These are phyloP conservation scores for Crocuta crocuta DNA, from an alignment of 2,113 vertebrate species.

Conservation along the genomic window DNA sequence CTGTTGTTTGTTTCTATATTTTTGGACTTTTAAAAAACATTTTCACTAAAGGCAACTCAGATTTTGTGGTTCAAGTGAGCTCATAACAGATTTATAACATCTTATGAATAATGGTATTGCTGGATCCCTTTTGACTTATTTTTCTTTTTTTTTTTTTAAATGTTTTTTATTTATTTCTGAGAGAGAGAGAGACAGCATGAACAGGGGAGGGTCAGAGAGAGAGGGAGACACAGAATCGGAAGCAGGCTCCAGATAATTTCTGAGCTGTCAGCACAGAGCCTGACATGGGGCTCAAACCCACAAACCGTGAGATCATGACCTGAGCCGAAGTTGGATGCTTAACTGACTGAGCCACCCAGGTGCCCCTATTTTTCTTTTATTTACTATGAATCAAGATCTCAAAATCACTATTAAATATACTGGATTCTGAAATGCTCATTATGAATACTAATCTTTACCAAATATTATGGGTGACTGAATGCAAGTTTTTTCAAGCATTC, in stretches of 20 bases:
- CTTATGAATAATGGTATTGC: not conserved
- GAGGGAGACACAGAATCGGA: too few species aligned
- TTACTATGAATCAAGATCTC: constrained; percentile 6
- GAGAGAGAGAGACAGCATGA: too few species aligned
- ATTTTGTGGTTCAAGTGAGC: constrained; percentile 30
- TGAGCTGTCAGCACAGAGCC: too few species aligned
- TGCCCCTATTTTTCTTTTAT: not conserved
- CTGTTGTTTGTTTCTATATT: not conserved
- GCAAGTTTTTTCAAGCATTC: constrained; percentile 27
- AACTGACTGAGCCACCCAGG: too few species aligned
- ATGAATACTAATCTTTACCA: constrained; percentile 23
- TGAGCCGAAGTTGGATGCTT: too few species aligned
- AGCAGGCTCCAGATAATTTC: too few species aligned
- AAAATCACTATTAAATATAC: constrained; percentile 28
- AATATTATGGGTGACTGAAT: not conserved
- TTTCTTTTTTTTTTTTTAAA: not conserved
- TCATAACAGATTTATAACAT: constrained; percentile 10
- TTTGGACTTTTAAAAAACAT: constrained; percentile 17
- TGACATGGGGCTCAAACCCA: too few species aligned
- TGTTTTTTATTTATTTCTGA: too few species aligned
- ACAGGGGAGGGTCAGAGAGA: too few species aligned
- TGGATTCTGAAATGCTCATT: constrained; percentile 4
- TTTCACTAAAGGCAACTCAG: not conserved
- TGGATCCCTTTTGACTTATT: not conserved
- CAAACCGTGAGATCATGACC: too few species aligned